Percentiles rank a stretch among this genome's conserved stretches.
Conservation (phyloP, 2,113 vertebrate genomes). For the Rhea pennata region DNA sequence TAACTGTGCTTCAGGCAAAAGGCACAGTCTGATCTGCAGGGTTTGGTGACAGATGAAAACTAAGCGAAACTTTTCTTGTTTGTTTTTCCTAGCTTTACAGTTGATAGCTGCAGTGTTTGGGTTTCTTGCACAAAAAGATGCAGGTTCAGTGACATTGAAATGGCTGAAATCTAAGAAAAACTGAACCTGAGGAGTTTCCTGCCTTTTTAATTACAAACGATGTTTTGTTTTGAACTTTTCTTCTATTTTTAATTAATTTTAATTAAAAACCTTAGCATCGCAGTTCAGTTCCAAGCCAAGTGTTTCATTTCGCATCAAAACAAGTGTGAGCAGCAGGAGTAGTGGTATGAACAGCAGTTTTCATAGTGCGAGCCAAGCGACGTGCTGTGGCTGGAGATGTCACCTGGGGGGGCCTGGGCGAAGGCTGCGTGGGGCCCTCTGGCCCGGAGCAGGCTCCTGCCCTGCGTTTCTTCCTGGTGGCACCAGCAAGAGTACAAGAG, state of each 20-base stretch:
- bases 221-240: neutral
- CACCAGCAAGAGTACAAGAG: neutral
- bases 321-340: neutral
- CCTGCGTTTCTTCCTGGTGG: neutral
- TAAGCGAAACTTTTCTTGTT: conserved; percentile 25
- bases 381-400: neutral
- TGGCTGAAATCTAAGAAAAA: neutral
- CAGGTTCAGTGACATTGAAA: neutral
- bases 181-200: neutral
- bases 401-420: neutral
- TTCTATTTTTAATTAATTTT: neutral
- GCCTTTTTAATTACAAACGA: neutral
- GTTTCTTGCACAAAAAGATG: neutral
- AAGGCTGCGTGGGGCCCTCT: neutral
- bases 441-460: neutral
- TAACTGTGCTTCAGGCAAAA: neutral
- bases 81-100: conserved; percentile 38
- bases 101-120: conserved; percentile 7
- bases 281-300: neutral
- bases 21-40: neutral
- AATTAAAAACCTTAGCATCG: neutral
- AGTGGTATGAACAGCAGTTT: neutral
- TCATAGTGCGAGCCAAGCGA: neutral
- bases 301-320: neutral
- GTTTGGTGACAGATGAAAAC: neutral